Base-by-base conservation (phyloP, 2,888 invertebrate genomes). In the Anthoptus insignis region DNA sequence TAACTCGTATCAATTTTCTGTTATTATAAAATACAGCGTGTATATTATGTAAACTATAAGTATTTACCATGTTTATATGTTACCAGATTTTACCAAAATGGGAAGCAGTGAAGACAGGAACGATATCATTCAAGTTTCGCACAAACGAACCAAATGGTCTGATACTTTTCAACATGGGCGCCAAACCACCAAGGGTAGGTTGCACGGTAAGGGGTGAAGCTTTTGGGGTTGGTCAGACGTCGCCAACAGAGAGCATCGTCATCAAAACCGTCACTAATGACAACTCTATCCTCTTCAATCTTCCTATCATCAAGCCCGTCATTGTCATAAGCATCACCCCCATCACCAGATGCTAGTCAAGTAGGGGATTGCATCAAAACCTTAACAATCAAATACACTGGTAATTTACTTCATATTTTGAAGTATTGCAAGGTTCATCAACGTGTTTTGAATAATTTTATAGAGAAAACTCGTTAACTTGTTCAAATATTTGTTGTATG, bases 101-200 rank as follows among this genome's bases (percentile, higher is more conserved):
- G 98, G 98, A 98, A 84, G 97, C 97, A 2, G 97, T 97, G 81
- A 96, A 97, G 81, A 96, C 97, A 24, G 98, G 98, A 67, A 97
- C 97, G 27, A 97, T 99, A 81, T 97, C 98, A 47, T 98, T 99
- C 91, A 98, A 99, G 93, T 98, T 99, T 82, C 96, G 99, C 69
- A 99, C 99, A 50, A 98, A 97, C 84, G 99, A 99, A 87, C 97
- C 98, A 7, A 98, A 99, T 81, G 99, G 99, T 22, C 94, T 99
- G 73, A 96, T 99, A 61, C 95, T 99, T 83, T 97, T 98, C 94
- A 98, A 98, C 87, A 97, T 97, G 80, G 98, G 98, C 80, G 94
- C 96, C 64, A 94, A 96, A 80, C 96, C 96, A 79, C 96, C 96
- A 75, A 94, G 96, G 91, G 96, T 96, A 89, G 96, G 95, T 95